Evolutionary conservation across 2,797 vertebrate species (phyloP).

Genomic region (Aselliscus stoliczkanus): DNA sequence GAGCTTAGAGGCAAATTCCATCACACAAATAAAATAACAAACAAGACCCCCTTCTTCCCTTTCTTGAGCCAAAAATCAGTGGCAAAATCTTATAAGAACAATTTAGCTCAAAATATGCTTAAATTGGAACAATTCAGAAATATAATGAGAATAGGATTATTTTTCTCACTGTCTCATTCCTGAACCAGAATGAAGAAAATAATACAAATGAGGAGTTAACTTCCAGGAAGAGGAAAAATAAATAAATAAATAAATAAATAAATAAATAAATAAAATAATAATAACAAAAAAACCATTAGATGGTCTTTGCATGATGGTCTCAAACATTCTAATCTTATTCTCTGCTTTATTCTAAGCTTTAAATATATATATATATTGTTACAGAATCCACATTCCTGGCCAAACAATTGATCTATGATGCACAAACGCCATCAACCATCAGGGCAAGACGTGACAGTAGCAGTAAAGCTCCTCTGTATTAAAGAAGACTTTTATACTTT

Average conservation of each 20-base stretch:
- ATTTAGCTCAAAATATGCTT: background rate
- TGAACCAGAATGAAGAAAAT: background rate
- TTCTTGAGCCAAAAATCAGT: background rate
- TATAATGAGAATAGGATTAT: background rate
- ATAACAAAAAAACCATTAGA: background rate
- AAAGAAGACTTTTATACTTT: background rate
- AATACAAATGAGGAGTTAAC: background rate
- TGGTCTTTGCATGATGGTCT: background rate
- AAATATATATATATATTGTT: background rate
- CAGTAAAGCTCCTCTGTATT: background rate
- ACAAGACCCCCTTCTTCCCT: background rate
- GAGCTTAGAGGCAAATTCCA: background rate
- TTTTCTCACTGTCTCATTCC: background rate
- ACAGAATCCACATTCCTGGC: background rate
- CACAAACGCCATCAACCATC: background rate
- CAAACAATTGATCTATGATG: background rate
- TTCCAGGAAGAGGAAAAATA: background rate
- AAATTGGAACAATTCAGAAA: constrained; percentile 16
- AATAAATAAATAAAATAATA: background rate
- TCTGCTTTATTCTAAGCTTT: background rate
- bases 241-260: too few species aligned
- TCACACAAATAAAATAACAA: background rate
- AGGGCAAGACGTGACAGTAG: background rate
- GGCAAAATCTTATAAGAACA: background rate
- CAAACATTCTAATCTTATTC: background rate